Base-by-base conservation (phyloP, 2,888 invertebrate genomes). In the Drosophila incognita region DNA sequence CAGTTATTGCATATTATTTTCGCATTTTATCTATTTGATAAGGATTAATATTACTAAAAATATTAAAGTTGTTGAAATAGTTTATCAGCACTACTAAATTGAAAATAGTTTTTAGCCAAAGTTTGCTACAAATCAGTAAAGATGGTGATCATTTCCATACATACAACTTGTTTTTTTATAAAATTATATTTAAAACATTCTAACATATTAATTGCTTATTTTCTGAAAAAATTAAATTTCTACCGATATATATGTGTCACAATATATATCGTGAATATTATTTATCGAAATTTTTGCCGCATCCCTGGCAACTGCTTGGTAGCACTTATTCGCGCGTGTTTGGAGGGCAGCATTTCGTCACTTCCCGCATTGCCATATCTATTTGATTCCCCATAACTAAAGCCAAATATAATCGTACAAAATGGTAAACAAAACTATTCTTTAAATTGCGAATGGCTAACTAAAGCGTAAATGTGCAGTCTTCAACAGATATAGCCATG, bases 401-500 rank as follows among this genome's bases (percentile, higher is more conserved):
- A 6, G n/a, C 10, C 40, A 65, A 79, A 56, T 38, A 53, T 70
- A 79, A 54, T 40, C 31, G 46, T 29, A 40, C 18, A 51, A 74
- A 27, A 79, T 79, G 79, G 79, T 79, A 71, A 29, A 60, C 33
- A 53, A 29, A 6, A 24, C 11, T 3, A 46, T 15, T 46, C 4
- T 35, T 6, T n/a, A 1, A 38, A 18, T 31, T 40, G 24, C 13
- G 21, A 21, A 36, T 18, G 48, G 18, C 35, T 27, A 21, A 38
- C 60, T 69, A 31, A 71, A 58, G 56, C 58, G 35, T 56, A 31
- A 54, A 67, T 11, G 27, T 33, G 29, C 42, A 85, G 84, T 87
- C 89, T 59, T 82, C 76, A 51, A 74, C 80, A 82, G 92, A 92
- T 86, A 90, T 92, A 64, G 71, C 91, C 71, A 92, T 92, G 92